phyloP scores from a whole-genome alignment of 37 sponge, comb jelly and placozoan genomes.

The Halichondria panicea region DNA sequence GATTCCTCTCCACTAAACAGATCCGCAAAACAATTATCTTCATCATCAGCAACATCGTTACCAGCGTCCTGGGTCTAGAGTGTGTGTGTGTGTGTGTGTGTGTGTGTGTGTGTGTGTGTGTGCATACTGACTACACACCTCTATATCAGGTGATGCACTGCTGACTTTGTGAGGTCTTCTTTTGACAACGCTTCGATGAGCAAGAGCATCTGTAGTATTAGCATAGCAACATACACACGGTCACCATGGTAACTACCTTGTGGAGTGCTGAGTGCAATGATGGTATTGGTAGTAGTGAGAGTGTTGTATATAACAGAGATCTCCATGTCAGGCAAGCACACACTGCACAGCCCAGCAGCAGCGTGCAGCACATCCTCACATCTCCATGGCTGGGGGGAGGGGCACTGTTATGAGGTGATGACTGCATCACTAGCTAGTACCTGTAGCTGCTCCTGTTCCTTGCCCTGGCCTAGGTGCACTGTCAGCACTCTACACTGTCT shows the following conservation, averaged over 20 bases:
- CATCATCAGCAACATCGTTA: neutral
- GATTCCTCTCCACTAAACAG: slow-evolving; percentile 25
- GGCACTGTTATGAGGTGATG: neutral
- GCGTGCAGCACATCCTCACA: slow-evolving; percentile 70
- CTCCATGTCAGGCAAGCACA: slow-evolving; percentile 69
- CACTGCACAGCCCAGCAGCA: slow-evolving; percentile 62
- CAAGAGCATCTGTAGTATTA: too few relatives aligned
- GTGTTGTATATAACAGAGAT: slow-evolving; percentile 46
- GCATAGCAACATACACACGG: neutral
- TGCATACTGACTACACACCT: too few relatives aligned
- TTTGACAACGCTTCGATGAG: too few relatives aligned
- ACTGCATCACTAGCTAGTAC: too few relatives aligned
- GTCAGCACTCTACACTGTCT: neutral
- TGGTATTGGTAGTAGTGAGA: slow-evolving; percentile 21
- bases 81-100: slow-evolving; percentile 1
- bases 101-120: neutral
- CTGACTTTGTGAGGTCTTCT: too few relatives aligned
- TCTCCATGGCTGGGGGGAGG: neutral
- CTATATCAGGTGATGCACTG: too few relatives aligned
- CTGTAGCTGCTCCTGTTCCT: neutral
- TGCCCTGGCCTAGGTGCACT: neutral
- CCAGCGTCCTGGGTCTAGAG: neutral
- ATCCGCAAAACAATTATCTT: slow-evolving; percentile 7
- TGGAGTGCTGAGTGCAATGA: neutral
- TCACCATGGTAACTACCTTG: neutral